Evolutionary conservation across 2,797 vertebrate species (phyloP), one percentile per base, ranked within the genome.

Genomic region (Sternarchorhynchus goeldii): DNA sequence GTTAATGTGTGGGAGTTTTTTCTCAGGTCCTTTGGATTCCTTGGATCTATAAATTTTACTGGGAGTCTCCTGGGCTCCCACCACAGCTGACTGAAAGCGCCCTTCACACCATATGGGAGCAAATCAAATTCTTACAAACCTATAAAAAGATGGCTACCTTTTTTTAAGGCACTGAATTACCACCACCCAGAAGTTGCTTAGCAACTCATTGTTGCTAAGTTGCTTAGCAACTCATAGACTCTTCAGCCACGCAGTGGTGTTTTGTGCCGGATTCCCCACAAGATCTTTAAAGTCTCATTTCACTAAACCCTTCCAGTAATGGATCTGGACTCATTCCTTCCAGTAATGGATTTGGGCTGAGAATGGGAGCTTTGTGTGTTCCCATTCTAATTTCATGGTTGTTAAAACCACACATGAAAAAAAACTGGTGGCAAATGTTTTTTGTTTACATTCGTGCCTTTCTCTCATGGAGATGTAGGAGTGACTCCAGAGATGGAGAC

Each of bases 51-150:
- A 57, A 29, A 57, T 57, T 57, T 71, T 32, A 20, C 8, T 57
- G 68, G 20, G 68, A 34, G 53, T 31, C 68, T 71, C 29, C 31
- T 71, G 68, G 2, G 53, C 14, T 71, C 68, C 53, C 68, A 71
- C 29, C 53, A 57, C 32, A 31, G 29, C 53, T 71, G 68, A 36
- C 29, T 21, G 31, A 20, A 71, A 18, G 50, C n/a, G 53, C 36
- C 18, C 53, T 71, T 29, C 12, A 25, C 29, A 14, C 68, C 68
- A 45, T 57, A 71, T 57, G 68, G 25, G 10, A 20, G 18, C 34
- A 56, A 71, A 16, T 45, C 34, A 29, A 0, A 29, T 57, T 70
- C 31, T 57, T 3, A 34, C 17, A 71, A 34, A 18, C 31, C 34
- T 12, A 8, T 20, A n/a, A 20, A 29, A 32, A 5, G 53, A 18